These are phyloP conservation scores for Agonopterix subpropinquella DNA, from an alignment of 2,888 invertebrate species.

Conservation along the genomic window DNA sequence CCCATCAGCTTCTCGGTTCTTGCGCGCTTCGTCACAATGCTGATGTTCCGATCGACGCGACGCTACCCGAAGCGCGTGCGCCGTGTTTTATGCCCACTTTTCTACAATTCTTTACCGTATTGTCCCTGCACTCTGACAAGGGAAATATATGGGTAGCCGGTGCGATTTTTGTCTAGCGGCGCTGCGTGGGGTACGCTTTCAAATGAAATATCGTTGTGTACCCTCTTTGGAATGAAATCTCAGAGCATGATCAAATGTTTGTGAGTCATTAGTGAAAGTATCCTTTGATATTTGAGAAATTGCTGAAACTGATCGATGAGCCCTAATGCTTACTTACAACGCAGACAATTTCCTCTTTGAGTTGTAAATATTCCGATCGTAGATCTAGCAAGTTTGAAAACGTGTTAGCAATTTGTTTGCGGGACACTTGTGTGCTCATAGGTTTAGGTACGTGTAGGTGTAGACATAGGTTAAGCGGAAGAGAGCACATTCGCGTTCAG, in stretches of 20 bases:
- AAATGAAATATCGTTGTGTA: constrained; percentile 32
- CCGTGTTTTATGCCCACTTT: constrained; percentile 63
- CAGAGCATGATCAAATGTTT: constrained; percentile 4
- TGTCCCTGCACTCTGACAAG: constrained; percentile 55
- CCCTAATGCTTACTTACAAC: not conserved
- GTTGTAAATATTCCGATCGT: not conserved
- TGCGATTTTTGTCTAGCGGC: constrained; percentile 69
- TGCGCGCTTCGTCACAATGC: constrained; percentile 29
- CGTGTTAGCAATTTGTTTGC: constrained; percentile 1
- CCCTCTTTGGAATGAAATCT: constrained; percentile 5
- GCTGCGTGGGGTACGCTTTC: constrained; percentile 56
- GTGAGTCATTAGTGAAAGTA: not conserved
- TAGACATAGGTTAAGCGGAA: constrained; percentile 42
- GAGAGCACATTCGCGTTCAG: constrained; percentile 42
- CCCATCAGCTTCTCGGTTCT: not conserved
- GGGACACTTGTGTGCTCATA: not conserved
- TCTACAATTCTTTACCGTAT: constrained; percentile 58
- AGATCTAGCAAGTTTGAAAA: not conserved
- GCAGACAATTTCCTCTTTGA: not conserved
- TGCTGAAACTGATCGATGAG: not conserved
- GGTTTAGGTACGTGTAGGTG: constrained; percentile 1
- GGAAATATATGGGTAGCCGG: constrained; percentile 59
- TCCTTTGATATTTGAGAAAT: not conserved
- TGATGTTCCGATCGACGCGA: constrained; percentile 45
- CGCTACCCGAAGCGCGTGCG: constrained; percentile 53